Base-by-base conservation (phyloP, 1,140 invertebrate species). In the Eumaeus atala region DNA sequence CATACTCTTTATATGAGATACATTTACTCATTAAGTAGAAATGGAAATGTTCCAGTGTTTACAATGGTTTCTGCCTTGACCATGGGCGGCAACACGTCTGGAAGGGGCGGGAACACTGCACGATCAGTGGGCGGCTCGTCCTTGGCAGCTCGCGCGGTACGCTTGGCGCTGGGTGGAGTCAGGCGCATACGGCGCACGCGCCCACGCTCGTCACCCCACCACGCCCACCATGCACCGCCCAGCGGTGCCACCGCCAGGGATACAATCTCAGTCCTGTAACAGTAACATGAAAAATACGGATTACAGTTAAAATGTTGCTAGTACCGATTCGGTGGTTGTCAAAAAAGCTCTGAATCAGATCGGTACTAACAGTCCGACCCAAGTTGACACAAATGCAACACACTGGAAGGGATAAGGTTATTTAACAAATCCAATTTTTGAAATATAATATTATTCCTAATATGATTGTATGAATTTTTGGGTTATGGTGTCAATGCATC, bases 141-240 rank as follows among this genome's bases (percentile, higher is more conserved):
- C 48, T 28, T 50, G 44, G 49, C 40, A 16, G 51, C 54, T 51
- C 56, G 59, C n/a, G 57, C 56, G 38, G 37, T 21, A 11, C 21
- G 51, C 49, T 58, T 40, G 34, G 49, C 35, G 38, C 51, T 42
- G 8, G 34, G 36, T 28, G 56, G 56, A 21, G 49, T 47, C 17
- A 69, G 53, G 37, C 55, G 62, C 48, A 56, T 21, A 18, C 64
- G 60, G 1, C 59, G 64, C 49, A 76, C 16, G 38, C 53, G 38
- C 17, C 77, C 79, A 9, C 17, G 38, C 34, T 47, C 64, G 58
- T 75, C 77, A 28, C 63, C 67, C 77, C 79, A 80, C 74, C 73
- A 73, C 50, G 59, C 64, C 64, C 72, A 72, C 79, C 73, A 77
- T 42, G 49, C 35, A 36, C 62, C 67, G 44, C 55, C 64, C 21